These are phyloP conservation scores for Phalanger gymnotis DNA, from an alignment of 2,797 vertebrate genomes.

Conservation along the genomic window DNA sequence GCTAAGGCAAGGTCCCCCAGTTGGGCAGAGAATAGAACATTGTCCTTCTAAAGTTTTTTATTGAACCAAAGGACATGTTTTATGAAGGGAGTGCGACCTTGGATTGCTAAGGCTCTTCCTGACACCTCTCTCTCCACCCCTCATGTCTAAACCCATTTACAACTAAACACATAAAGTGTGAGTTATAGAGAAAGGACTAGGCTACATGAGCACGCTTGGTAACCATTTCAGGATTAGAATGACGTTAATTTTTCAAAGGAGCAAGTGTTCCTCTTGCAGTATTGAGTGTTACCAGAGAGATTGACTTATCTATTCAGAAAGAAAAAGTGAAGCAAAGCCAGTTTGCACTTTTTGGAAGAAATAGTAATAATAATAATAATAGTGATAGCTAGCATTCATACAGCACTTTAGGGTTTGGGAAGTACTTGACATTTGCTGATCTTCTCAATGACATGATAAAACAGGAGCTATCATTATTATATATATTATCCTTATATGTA, in stretches of 20 bases:
- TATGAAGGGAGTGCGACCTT: neutral
- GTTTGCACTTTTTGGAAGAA: neutral
- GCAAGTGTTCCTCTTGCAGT: neutral
- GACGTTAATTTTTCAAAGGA: neutral
- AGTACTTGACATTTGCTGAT: neutral
- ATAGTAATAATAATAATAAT: neutral
- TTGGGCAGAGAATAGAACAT: conserved; percentile 34
- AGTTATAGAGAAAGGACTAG: neutral
- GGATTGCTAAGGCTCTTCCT: neutral
- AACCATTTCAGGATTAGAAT: neutral
- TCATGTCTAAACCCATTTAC: neutral
- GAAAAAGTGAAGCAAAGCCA: neutral
- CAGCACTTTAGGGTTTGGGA: neutral
- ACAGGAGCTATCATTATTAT: neutral
- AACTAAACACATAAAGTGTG: neutral
- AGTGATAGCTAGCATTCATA: neutral
- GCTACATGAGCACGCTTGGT: neutral
- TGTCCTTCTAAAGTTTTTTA: neutral
- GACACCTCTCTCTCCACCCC: neutral
- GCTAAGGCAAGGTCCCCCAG: neutral
- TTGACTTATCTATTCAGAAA: neutral
- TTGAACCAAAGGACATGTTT: neutral
- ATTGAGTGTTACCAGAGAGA: neutral
- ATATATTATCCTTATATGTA: neutral
- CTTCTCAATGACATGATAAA: neutral